These are phyloP conservation scores for Drosophila cognata DNA, from an alignment of 2,888 invertebrate species.

Conservation along the genomic window DNA sequence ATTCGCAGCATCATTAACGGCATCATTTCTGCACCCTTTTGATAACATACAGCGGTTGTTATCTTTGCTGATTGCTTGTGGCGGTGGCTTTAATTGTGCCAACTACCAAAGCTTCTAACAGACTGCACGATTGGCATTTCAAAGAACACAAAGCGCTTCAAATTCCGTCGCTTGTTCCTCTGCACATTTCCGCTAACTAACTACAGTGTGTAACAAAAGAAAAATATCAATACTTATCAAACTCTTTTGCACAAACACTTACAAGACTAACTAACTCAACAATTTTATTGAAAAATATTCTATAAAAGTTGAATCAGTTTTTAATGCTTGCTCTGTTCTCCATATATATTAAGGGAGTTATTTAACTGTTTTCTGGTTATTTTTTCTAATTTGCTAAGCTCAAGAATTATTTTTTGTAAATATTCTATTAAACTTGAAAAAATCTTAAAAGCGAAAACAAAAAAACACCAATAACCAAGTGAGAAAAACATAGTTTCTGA, in stretches of 20 bases:
- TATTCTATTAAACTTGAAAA: background rate
- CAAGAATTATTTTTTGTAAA: background rate
- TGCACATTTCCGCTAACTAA: constrained; percentile 6
- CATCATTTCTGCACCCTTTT: constrained; percentile 20
- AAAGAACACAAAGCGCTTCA: background rate
- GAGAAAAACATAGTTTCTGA: background rate
- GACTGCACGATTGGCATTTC: background rate
- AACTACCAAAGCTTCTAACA: constrained; percentile 17
- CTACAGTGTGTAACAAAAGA: background rate
- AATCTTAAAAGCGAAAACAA: background rate
- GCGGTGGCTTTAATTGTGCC: constrained; percentile 23
- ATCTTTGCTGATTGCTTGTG: constrained; percentile 63
- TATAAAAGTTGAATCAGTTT: too few species aligned
- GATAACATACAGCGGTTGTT: constrained; percentile 25
- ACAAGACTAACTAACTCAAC: background rate
- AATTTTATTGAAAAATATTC: background rate
- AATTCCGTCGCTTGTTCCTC: constrained; percentile 6
- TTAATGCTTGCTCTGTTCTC: background rate
- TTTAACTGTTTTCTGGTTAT: background rate
- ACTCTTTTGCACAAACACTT: background rate
- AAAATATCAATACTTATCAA: background rate
- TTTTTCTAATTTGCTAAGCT: background rate
- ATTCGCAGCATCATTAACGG: constrained; percentile 73
- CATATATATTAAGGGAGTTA: background rate
- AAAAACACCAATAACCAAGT: background rate